phyloP scores from a whole-genome alignment of 2,797 vertebrate genomes.

The Dromococcyx pavoninus region DNA sequence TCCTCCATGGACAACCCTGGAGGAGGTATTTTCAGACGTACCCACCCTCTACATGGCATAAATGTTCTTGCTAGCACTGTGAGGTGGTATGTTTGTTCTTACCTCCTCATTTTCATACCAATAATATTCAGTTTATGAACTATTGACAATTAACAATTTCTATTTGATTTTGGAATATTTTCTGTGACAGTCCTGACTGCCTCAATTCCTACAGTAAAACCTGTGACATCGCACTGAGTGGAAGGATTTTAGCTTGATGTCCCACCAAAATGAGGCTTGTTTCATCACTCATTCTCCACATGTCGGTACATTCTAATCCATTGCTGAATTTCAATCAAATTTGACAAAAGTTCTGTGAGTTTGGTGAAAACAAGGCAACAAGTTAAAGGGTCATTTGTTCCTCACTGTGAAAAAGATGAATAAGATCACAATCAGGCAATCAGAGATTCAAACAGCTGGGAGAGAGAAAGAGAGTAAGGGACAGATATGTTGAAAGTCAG shows the following conservation, averaged over 20 bases:
- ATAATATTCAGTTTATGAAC: background rate
- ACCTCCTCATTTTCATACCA: background rate
- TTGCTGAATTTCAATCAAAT: background rate
- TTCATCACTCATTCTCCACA: background rate
- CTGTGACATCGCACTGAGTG: background rate
- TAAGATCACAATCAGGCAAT: background rate
- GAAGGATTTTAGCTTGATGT: background rate
- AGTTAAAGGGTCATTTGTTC: background rate
- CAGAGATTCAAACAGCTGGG: background rate
- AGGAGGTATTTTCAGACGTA: rapidly evolving
- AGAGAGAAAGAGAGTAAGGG: background rate
- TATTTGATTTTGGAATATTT: background rate
- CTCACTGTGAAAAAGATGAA: background rate
- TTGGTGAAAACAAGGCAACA: background rate
- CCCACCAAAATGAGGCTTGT: background rate
- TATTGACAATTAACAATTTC: too few species aligned
- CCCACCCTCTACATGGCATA: rapidly evolving
- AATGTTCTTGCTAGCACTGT: rapidly evolving
- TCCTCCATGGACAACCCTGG: rapidly evolving
- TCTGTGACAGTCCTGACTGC: background rate
- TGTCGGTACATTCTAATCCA: background rate
- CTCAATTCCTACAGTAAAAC: background rate
- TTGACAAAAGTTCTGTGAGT: background rate
- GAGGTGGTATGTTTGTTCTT: background rate
- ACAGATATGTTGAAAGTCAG: background rate